phyloP scores from a whole-genome alignment of 2,888 invertebrate genomes.

The Teleiodes luculella region DNA sequence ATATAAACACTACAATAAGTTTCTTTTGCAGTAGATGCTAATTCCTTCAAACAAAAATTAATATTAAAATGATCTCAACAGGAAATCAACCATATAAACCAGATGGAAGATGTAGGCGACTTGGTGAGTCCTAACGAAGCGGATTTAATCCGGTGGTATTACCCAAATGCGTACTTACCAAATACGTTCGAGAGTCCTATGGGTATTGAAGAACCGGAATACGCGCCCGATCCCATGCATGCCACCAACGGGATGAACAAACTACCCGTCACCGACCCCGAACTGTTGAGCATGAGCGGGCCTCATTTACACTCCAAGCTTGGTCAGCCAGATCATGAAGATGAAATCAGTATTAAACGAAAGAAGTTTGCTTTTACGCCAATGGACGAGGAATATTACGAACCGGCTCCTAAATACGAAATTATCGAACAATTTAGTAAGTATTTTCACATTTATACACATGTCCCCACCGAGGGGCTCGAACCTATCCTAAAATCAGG shows the following conservation, averaged over 20 bases:
- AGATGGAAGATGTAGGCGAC: conserved; percentile 35
- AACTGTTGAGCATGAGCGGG: neutral
- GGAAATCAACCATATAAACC: conserved; percentile 52
- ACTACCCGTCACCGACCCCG: neutral
- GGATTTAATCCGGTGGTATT: conserved; percentile 34
- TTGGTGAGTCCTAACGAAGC: conserved; percentile 26
- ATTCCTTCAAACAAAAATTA: too few species aligned
- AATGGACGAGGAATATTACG: conserved; percentile 44
- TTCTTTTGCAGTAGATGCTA: too few species aligned
- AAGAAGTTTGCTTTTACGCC: conserved; percentile 49
- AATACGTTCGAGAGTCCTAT: conserved; percentile 15
- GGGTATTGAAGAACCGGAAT: neutral
- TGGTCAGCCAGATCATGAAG: neutral
- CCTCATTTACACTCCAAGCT: neutral
- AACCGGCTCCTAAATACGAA: conserved; percentile 23
- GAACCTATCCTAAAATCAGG: too few species aligned
- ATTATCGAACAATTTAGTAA: neutral
- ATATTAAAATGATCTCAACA: too few species aligned
- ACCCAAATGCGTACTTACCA: conserved; percentile 28
- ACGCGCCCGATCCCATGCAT: neutral
- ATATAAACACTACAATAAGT: too few species aligned
- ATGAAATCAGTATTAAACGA: conserved; percentile 13
- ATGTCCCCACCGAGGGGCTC: too few species aligned
- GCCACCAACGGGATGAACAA: neutral
- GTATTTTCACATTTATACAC: too few species aligned